Evolutionary conservation across 2,113 vertebrate genomes (phyloP), one percentile per base, ranked within the genome.

Genomic region (Paracanthobrama guichenoti): DNA sequence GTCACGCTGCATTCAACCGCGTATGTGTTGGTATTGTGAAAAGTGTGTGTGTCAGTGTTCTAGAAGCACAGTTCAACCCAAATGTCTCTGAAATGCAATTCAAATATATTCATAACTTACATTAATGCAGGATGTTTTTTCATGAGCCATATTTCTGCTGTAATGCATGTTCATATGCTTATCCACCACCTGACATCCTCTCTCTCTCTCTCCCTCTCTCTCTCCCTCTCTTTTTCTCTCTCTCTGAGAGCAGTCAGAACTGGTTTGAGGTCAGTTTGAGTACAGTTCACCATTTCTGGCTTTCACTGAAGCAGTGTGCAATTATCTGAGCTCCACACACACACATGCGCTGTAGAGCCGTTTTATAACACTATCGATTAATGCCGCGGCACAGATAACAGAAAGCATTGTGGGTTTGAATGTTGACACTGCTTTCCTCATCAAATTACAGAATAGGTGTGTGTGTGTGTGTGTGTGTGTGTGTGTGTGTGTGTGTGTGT

Each of bases 351-450:
- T 46, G 60, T 26, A 28, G 69, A 55, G 42, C n/a, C 31, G 12
- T 84, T 84, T 75, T 24, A 78, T 62, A 79, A 77, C 74, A 73
- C 3, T 73, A 84, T 80, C 44, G 81, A 84, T 84, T 74, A 24
- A 72, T 80, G 48, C 46, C 26, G 24, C 57, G 66, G 73, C 76
- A 83, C 67, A 86, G 46, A 80, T 75, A 60, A 84, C 75, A 78
- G 62, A 86, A 83, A 73, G 69, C 85, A 83, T 83, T 86, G 82
- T 66, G 81, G 55, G 44, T 76, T 69, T 67, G 67, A 81, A 79
- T 86, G 74, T 82, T 82, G 72, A 64, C 81, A 83, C 62, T 72
- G 55, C 75, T 79, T 55, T 64, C 74, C 82, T 86, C 85, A 79
- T 79, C 67, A 80, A 57, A 84, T 86, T 83, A 83, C 66, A 86